Evolutionary conservation across 2,797 vertebrate species (phyloP), one percentile per base, ranked within the genome.

Genomic region (Uromys caudimaculatus): DNA sequence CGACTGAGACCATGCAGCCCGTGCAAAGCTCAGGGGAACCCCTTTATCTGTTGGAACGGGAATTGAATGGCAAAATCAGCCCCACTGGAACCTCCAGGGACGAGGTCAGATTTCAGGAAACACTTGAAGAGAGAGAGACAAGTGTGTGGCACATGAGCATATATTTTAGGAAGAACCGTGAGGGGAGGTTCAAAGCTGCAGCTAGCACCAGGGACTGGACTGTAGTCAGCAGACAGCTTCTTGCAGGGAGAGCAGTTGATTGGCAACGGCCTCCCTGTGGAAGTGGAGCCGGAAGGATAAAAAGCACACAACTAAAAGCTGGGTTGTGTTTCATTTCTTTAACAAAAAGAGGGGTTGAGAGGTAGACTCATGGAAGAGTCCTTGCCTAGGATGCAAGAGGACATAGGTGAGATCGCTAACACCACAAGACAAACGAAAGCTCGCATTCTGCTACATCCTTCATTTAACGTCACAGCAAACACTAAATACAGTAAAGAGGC

Each of bases 11-110:
- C 2, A 21, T 29, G n/a, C 35, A 95, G 81, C 82, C 62, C n/a
- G 81, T 41, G 75, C 71, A 77, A 89, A 78, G 9, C 76, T 93
- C 60, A 76, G 44, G 60, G 60, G 35, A 77, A 41, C 27, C 90
- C 73, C 54, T 97, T 94, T 69, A 86, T 50, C 96, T 93, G 76
- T 95, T 93, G 78, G 93, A 95, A 94, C 87, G 60, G 92, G 86
- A 67, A 92, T 16, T 17, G 86, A 87, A 90, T 54, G 76, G 91
- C 95, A 81, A 93, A 54, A 79, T 97, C 90, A 87, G 62, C 92
- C 90, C 88, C 75, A 69, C 69, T 47, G 75, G 85, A 90, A 35
- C n/a, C 47, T 96, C 78, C 75, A 3, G 1, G 13, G 92, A 89
- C 54, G 19, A 92, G 94, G 94, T 92, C 94, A 78, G 60, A 79